These are phyloP conservation scores for Mus pahari DNA, from an alignment of 2,113 vertebrate genomes.

Conservation along the genomic window DNA sequence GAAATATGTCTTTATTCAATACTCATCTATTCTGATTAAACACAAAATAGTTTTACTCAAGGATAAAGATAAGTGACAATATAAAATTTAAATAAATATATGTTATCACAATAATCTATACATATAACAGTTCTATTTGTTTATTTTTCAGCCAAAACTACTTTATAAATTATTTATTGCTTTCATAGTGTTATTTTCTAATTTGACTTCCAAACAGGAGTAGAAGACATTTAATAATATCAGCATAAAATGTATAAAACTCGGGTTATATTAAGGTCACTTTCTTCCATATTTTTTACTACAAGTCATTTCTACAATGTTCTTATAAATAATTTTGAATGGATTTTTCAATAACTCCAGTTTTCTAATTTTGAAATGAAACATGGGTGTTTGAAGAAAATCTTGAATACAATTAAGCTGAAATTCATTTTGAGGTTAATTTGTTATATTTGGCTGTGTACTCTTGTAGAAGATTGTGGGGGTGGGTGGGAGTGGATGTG, in stretches of 20 bases:
- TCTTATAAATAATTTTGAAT: not conserved
- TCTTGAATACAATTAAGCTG: not conserved
- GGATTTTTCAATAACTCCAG: not conserved
- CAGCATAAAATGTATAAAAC: not conserved
- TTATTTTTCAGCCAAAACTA: slow-evolving; percentile 8
- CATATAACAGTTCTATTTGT: not conserved
- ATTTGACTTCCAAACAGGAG: not conserved
- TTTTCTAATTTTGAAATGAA: not conserved
- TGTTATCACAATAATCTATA: not conserved
- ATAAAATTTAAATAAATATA: slow-evolving; percentile 5
- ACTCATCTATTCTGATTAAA: slow-evolving; percentile 2
- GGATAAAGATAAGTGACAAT: not conserved
- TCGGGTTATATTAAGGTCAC: not conserved
- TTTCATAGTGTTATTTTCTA: slow-evolving; percentile 26
- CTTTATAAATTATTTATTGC: not conserved
- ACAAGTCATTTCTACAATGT: not conserved
- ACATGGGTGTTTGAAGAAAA: not conserved
- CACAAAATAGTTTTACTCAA: slow-evolving; percentile 4
- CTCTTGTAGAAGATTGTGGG: not conserved
- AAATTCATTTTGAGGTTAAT: not conserved
- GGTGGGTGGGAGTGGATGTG: too few species aligned
- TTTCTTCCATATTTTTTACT: not conserved
- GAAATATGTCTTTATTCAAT: not conserved
- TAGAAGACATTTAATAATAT: slow-evolving; percentile 22
- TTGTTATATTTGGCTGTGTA: not conserved